Evolutionary conservation across 2,888 invertebrate genomes (phyloP).

Genomic region (Drosophila sordidapex): DNA sequence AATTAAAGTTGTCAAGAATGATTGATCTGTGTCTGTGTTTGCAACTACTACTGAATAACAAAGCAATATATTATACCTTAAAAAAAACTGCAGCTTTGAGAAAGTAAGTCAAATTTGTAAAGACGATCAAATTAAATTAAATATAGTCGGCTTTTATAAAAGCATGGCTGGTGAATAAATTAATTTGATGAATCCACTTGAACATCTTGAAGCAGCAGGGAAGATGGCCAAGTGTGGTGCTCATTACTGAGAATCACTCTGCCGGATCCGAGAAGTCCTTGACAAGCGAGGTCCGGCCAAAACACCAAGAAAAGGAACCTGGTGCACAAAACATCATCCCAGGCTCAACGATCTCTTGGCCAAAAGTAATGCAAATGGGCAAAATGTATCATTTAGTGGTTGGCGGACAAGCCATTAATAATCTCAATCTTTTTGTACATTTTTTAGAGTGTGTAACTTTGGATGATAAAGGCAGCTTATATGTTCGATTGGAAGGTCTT

Average conservation of each 20-base stretch:
- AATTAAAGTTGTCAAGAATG: background rate
- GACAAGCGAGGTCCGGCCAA: background rate
- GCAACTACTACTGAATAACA: background rate
- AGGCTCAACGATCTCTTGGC: background rate
- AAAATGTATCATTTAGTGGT: background rate
- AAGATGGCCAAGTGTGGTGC: background rate
- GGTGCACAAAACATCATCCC: background rate
- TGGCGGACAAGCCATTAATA: background rate
- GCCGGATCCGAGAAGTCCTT: background rate
- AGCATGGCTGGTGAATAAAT: background rate
- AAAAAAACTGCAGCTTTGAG: fast-evolving
- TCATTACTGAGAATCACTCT: background rate
- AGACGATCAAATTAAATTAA: background rate
- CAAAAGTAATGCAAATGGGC: background rate
- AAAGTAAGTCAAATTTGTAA: background rate
- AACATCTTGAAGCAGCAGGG: background rate
- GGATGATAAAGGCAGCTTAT: background rate
- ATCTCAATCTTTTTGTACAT: too few species aligned
- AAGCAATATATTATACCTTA: background rate
- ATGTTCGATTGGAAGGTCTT: background rate
- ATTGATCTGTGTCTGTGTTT: background rate
- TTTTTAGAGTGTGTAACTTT: too few species aligned
- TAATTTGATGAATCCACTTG: background rate
- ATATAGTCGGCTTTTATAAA: background rate
- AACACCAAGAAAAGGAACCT: background rate